These are phyloP conservation scores for Anomalospiza imberbis DNA, from an alignment of 2,797 vertebrate species.

Conservation along the genomic window DNA sequence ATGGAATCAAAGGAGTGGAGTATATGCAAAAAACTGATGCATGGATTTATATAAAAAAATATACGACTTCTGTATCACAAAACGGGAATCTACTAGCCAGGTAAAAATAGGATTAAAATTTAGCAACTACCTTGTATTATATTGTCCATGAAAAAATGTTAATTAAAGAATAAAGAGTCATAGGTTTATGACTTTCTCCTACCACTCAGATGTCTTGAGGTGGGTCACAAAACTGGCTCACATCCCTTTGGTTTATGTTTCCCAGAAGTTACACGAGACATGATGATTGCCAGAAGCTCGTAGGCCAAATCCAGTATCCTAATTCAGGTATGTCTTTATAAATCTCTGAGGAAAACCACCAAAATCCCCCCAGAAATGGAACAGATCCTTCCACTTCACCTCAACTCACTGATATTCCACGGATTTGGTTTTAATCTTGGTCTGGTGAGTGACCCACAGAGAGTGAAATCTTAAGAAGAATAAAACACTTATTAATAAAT, in stretches of 20 bases:
- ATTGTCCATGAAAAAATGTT: neutral
- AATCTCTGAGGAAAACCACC: neutral
- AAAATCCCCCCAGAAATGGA: accelerated
- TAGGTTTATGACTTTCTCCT: neutral
- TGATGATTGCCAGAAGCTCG: neutral
- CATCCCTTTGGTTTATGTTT: neutral
- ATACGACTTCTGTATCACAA: neutral
- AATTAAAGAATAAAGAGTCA: neutral
- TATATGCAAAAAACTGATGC: neutral
- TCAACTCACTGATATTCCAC: neutral
- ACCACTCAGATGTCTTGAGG: neutral
- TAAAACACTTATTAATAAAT: neutral
- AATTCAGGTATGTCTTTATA: neutral
- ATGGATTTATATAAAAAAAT: neutral
- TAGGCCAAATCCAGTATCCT: neutral
- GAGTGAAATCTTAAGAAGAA: neutral
- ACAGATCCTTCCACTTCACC: neutral
- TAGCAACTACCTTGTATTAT: neutral
- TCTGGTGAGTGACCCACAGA: neutral
- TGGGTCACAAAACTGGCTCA: neutral
- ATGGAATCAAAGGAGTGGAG: neutral
- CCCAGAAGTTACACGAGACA: neutral
- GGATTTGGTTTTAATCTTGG: neutral
- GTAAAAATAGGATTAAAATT: neutral
- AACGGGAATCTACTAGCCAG: neutral